phyloP scores from a whole-genome alignment of 2,888 invertebrate species.

The Colletes collaris region DNA sequence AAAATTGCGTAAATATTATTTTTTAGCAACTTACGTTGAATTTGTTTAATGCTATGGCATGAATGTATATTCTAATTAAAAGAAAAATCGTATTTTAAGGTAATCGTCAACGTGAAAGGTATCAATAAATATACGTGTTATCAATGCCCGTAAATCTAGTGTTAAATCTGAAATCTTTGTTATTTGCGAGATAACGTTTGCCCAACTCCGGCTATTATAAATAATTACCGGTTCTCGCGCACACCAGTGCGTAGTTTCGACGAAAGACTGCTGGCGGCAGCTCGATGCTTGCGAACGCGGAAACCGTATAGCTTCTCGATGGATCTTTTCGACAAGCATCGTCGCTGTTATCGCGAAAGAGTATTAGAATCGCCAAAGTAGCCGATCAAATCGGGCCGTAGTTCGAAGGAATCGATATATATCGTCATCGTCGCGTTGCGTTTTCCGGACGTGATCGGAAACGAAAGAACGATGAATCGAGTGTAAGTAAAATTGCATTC shows the following conservation, averaged over 20 bases:
- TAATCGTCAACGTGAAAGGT: too few relatives aligned
- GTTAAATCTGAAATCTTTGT: too few relatives aligned
- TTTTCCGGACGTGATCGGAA: background rate
- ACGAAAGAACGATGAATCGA: background rate
- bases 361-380: conserved; percentile 59
- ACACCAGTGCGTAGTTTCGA: background rate
- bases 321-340: conserved; percentile 5
- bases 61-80: too few relatives aligned
- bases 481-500: conserved; percentile 11
- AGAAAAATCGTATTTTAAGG: too few relatives aligned
- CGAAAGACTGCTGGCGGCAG: conserved; percentile 28
- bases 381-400: conserved; percentile 28
- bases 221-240: background rate
- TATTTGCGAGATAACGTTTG: too few relatives aligned
- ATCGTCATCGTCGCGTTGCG: conserved; percentile 14
- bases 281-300: conserved; percentile 9
- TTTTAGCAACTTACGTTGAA: too few relatives aligned
- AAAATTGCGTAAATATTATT: too few relatives aligned
- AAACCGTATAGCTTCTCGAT: background rate
- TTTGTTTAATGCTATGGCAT: too few relatives aligned
- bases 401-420: conserved; percentile 30
- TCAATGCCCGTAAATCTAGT: too few relatives aligned
- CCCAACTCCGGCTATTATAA: too few relatives aligned
- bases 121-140: too few relatives aligned
- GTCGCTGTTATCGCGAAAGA: conserved; percentile 30